A percentile compares a stretch with the other conserved stretches of the same genome.
Conservation (phyloP, 35 echinoderm and acorn worm genomes). For the Apostichopus californicus region DNA sequence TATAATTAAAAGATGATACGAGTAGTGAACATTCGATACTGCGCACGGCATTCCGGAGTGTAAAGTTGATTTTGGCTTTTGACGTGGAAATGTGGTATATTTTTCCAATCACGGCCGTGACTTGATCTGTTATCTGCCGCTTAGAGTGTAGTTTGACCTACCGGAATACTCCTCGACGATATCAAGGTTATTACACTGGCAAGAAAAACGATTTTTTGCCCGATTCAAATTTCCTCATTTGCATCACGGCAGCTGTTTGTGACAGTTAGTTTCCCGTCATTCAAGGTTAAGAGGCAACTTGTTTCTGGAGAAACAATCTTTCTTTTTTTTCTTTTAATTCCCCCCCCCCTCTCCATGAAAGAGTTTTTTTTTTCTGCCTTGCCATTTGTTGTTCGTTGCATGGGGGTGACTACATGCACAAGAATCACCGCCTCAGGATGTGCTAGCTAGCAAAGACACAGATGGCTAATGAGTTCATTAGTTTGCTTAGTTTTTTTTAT, state of each 20-base stretch:
- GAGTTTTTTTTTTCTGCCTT: neutral
- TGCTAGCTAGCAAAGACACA: neutral
- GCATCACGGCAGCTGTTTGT: conserved; percentile 16
- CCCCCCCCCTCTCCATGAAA: too few relatives aligned
- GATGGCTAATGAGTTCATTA: conserved; percentile 36
- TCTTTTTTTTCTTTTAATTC: neutral
- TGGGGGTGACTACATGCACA: neutral
- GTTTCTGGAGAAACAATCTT: neutral
- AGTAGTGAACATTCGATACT: neutral
- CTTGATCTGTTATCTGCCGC: neutral
- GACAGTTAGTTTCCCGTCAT: neutral
- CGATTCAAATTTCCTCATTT: conserved; percentile 58
- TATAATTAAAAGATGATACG: too few relatives aligned
- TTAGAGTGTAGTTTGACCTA: neutral
- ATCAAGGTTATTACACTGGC: conserved; percentile 49
- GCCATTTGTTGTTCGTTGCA: too few relatives aligned
- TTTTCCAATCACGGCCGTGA: neutral
- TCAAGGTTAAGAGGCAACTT: conserved; percentile 48
- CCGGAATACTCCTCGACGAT: neutral
- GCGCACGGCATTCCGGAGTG: too few relatives aligned
- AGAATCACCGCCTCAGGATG: conserved; percentile 3
- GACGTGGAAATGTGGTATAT: neutral
- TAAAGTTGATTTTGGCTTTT: too few relatives aligned
- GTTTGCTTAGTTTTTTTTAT: neutral
- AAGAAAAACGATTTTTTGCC: conserved; percentile 38